Conservation (phyloP, 92 coral and sea anemone genomes). For the Phenganax marumi region DNA sequence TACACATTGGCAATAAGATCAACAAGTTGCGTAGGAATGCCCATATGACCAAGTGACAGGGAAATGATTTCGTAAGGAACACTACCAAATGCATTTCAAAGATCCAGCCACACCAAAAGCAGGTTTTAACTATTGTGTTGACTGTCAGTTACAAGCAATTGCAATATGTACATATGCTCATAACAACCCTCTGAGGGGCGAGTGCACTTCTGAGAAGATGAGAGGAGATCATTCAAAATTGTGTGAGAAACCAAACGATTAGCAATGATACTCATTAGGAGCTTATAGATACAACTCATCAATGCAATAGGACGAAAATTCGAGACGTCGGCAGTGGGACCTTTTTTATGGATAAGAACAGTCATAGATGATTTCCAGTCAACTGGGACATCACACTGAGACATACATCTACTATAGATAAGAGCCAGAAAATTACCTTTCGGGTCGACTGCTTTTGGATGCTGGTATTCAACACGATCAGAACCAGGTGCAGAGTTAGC, state of each 20-base stretch:
- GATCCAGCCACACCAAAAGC: slow-evolving; percentile 34
- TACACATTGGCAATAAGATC: slow-evolving; percentile 13
- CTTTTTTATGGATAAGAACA: slow-evolving; percentile 42
- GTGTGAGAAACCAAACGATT: slow-evolving; percentile 23
- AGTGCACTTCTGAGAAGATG: slow-evolving; percentile 37
- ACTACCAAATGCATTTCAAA: slow-evolving; percentile 35
- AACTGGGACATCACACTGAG: slow-evolving; percentile 16
- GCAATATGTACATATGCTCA: slow-evolving; percentile 40
- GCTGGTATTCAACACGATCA: slow-evolving; percentile 28
- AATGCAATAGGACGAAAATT: slow-evolving; percentile 47
- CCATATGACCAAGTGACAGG: slow-evolving; percentile 7
- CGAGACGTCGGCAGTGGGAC: slow-evolving; percentile 11
- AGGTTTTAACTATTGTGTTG: neutral
- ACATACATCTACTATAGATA: slow-evolving; percentile 16
- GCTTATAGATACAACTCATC: slow-evolving; percentile 41
- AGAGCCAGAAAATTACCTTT: slow-evolving; percentile 6
- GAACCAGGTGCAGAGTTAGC: slow-evolving; percentile 21
- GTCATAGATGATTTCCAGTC: slow-evolving; percentile 24
- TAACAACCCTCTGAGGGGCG: slow-evolving; percentile 43
- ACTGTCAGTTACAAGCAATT: slow-evolving; percentile 25
- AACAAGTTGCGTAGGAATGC: slow-evolving; percentile 7
- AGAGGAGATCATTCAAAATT: slow-evolving; percentile 22
- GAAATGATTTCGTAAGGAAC: slow-evolving; percentile 25
- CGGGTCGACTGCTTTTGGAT: slow-evolving; percentile 18
- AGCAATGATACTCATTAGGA: slow-evolving; percentile 31